A percentile compares a stretch with the other conserved stretches of the same genome.
Evolutionary conservation across 2,888 invertebrate genomes (phyloP).

Genomic region (Plemyria rubiginata): DNA sequence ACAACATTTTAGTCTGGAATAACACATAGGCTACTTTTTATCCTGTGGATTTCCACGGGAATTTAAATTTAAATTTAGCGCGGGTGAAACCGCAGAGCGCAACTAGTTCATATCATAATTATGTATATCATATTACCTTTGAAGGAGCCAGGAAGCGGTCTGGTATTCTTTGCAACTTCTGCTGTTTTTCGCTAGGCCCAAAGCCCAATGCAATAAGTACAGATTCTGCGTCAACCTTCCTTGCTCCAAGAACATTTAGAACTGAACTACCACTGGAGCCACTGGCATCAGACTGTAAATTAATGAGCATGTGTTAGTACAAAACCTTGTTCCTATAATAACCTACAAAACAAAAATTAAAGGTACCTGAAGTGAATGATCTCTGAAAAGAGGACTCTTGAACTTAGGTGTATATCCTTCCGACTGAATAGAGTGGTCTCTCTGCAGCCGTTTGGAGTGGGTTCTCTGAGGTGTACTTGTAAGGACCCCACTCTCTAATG

Average conservation of each 20-base stretch:
- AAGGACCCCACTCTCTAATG: constrained; percentile 69
- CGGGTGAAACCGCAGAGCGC: no score
- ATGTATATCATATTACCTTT: no score
- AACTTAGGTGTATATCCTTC: constrained; percentile 75
- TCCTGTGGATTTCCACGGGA: no score
- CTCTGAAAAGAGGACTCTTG: constrained; percentile 77
- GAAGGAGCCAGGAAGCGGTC: constrained; percentile 92
- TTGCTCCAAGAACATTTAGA: constrained; percentile 92
- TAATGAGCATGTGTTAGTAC: background rate
- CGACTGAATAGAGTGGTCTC: constrained; percentile 79
- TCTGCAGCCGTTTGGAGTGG: constrained; percentile 65
- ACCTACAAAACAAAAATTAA: background rate
- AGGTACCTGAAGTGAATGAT: constrained; percentile 78
- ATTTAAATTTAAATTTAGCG: no score
- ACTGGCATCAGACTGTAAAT: constrained; percentile 76
- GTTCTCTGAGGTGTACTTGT: constrained; percentile 59
- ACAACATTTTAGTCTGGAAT: no score
- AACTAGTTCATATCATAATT: no score
- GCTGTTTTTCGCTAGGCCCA: constrained; percentile 88
- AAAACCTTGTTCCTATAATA: no score
- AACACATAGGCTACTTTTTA: no score
- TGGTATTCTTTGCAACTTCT: constrained; percentile 91
- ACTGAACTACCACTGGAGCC: constrained; percentile 89
- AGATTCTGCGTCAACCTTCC: constrained; percentile 95
- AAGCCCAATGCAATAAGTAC: constrained; percentile 93